phyloP scores from a whole-genome alignment of 2,888 invertebrate species.

The Cantharis rustica region DNA sequence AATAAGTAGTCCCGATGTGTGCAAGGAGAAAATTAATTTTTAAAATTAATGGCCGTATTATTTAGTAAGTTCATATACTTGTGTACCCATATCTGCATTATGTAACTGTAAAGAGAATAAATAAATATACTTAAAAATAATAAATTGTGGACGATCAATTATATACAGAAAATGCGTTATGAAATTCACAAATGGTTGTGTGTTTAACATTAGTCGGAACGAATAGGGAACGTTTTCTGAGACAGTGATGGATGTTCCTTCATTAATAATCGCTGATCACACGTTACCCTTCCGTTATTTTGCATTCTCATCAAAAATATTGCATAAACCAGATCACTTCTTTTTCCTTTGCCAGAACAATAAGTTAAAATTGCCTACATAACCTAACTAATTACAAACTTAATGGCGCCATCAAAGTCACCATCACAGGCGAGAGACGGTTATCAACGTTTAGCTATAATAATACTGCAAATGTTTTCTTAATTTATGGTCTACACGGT shows the following conservation, averaged over 20 bases:
- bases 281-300: conserved; percentile 18
- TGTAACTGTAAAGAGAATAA: conserved; percentile 16
- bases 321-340: conserved; percentile 2
- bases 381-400: background rate
- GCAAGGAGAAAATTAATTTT: background rate
- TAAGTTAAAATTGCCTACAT: background rate
- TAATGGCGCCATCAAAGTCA: conserved; percentile 13
- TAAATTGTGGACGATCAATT: conserved; percentile 35
- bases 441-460: conserved; percentile 12
- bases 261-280: conserved; percentile 38
- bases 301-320: conserved; percentile 5
- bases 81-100: background rate
- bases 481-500: conserved; percentile 1
- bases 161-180: conserved; percentile 37
- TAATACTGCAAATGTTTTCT: conserved; percentile 2
- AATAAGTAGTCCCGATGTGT: background rate
- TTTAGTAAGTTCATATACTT: background rate
- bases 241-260: conserved; percentile 48
- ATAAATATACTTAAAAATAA: conserved; percentile 24
- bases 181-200: conserved; percentile 44
- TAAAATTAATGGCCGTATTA: background rate
- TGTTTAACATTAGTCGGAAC: conserved; percentile 44
- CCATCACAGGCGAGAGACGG: conserved; percentile 10
- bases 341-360: background rate
- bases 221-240: conserved; percentile 31